phyloP scores from a whole-genome alignment of 2,797 vertebrate genomes.

The Amniataba percoides region DNA sequence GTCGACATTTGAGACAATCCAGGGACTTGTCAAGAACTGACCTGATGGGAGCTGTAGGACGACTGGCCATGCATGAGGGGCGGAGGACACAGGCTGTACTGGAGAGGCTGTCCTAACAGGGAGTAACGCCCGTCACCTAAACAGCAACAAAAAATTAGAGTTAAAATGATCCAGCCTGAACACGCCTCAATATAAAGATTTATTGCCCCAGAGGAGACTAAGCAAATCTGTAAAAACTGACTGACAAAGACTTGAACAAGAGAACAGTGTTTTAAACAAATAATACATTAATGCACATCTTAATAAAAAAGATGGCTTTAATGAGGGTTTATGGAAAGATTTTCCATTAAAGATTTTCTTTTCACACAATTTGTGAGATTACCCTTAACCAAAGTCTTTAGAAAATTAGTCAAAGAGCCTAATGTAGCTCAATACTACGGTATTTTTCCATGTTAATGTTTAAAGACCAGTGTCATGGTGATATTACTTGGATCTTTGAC shows the following conservation, averaged over 20 bases:
- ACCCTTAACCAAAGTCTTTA: not conserved
- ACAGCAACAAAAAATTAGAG: constrained; percentile 32
- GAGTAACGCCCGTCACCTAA: constrained; percentile 95
- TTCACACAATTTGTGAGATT: not conserved
- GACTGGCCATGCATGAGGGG: constrained; percentile 94
- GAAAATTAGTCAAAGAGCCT: not conserved
- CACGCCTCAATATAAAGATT: not conserved
- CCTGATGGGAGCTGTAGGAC: constrained; percentile 94
- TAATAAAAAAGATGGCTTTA: not conserved
- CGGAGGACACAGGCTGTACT: constrained; percentile 96
- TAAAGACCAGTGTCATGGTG: not conserved
- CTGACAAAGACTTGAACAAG: not conserved
- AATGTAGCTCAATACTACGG: not conserved
- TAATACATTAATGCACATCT: not conserved
- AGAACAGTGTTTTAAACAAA: not conserved
- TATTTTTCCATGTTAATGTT: not conserved
- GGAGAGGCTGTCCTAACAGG: constrained; percentile 94
- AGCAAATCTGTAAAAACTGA: not conserved
- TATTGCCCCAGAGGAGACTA: not conserved
- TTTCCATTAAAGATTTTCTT: not conserved
- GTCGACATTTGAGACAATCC: not conserved
- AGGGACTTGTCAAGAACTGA: constrained; percentile 65
- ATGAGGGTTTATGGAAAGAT: not conserved
- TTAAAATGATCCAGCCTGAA: not conserved
- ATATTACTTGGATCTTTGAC: not conserved